Conservation (phyloP, 1,140 invertebrate genomes). For the Ruditapes philippinarum region DNA sequence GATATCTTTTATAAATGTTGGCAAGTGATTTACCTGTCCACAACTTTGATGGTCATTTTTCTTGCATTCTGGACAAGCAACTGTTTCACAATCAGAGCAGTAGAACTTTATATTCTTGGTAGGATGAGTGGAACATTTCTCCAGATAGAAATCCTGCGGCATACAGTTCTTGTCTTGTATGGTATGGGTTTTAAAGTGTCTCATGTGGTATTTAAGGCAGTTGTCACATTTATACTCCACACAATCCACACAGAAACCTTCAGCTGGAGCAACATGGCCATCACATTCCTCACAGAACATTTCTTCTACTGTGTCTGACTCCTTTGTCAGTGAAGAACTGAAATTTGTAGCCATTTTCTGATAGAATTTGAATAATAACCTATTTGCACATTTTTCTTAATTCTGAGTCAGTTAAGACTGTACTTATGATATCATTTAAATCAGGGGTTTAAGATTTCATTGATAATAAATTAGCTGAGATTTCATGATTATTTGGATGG, state of each 20-base stretch:
- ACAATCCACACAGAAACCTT: background rate
- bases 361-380: too few species aligned
- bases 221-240: background rate
- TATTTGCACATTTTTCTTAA: too few species aligned
- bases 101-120: background rate
- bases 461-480: too few species aligned
- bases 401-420: too few species aligned
- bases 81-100: background rate
- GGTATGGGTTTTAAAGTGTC: background rate
- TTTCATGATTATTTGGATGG: too few species aligned
- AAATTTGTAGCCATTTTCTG: background rate
- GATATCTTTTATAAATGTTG: background rate
- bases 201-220: background rate
- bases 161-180: background rate
- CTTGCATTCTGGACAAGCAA: background rate
- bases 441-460: too few species aligned
- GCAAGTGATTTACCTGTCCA: background rate
- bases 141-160: background rate
- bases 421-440: too few species aligned
- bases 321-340: background rate
- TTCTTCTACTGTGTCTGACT: background rate
- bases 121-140: background rate
- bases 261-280: background rate
- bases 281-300: conserved; percentile 5
- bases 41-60: background rate